phyloP scores from a whole-genome alignment of 2,888 invertebrate species.

The Ornithoptera priamus region DNA sequence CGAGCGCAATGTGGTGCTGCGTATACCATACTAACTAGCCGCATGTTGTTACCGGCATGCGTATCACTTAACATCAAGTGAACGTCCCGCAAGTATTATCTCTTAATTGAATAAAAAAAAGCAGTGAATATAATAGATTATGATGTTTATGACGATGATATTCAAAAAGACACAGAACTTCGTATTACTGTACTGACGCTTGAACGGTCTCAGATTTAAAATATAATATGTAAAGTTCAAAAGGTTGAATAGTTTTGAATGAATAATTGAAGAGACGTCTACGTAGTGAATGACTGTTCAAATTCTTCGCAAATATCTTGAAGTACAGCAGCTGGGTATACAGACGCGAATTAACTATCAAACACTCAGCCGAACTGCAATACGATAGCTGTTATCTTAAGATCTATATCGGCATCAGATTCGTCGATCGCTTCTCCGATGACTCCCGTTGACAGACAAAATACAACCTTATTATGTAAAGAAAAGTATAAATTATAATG shows the following conservation, averaged over 20 bases:
- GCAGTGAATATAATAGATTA: no score
- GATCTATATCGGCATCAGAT: constrained; percentile 46
- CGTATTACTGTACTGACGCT: neutral
- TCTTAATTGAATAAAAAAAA: no score
- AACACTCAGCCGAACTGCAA: constrained; percentile 48
- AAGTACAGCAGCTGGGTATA: constrained; percentile 40
- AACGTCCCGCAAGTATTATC: no score
- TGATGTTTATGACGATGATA: no score
- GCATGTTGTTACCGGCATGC: no score
- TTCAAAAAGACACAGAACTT: neutral
- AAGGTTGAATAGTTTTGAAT: neutral
- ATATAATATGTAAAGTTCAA: neutral
- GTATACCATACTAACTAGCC: no score
- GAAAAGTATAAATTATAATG: constrained; percentile 65
- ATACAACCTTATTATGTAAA: constrained; percentile 41
- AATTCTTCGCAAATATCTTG: constrained; percentile 26
- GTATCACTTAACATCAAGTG: no score
- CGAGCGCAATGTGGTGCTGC: no score
- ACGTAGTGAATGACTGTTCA: neutral
- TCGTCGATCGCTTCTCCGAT: constrained; percentile 54
- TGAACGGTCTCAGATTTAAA: neutral
- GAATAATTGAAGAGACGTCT: neutral
- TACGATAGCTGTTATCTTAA: constrained; percentile 66
- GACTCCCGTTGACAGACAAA: constrained; percentile 50
- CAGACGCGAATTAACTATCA: constrained; percentile 42